These are phyloP conservation scores for Myopa testacea DNA, from an alignment of 2,888 invertebrate genomes.

Conservation along the genomic window DNA sequence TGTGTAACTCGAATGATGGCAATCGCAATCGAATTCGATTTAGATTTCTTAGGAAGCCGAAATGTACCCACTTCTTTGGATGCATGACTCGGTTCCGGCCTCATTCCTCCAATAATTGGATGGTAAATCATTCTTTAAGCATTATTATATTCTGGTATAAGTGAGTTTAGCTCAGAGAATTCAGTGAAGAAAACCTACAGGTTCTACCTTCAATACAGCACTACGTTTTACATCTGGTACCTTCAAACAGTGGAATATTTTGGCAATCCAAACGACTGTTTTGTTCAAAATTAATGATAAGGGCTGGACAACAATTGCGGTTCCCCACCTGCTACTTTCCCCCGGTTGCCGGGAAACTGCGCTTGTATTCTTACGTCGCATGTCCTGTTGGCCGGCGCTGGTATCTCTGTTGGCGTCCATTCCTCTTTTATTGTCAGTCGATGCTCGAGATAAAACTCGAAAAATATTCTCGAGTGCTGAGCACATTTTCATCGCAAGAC, in stretches of 20 bases:
- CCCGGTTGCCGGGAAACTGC: background rate
- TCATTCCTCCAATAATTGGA: no score
- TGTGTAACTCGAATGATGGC: no score
- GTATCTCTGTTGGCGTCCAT: slow-evolving; percentile 24
- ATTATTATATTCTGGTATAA: no score
- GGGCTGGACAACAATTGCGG: slow-evolving; percentile 38
- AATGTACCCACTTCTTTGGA: no score
- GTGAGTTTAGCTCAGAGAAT: no score
- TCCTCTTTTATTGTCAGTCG: slow-evolving; percentile 32
- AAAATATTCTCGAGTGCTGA: slow-evolving; percentile 27
- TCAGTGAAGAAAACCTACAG: no score
- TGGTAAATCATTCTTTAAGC: no score
- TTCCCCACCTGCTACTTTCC: slow-evolving; percentile 8
- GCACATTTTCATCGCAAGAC: slow-evolving; percentile 32
- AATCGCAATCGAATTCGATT: no score
- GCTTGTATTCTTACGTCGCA: background rate
- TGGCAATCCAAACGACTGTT: slow-evolving; percentile 7
- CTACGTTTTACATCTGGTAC: no score
- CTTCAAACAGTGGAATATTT: background rate
- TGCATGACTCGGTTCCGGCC: no score
- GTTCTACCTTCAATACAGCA: no score
- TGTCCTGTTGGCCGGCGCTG: background rate
- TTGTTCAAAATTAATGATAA: slow-evolving; percentile 39
- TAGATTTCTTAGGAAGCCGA: no score
- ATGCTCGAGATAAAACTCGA: slow-evolving; percentile 39